Evolutionary conservation across 2,113 vertebrate genomes (phyloP).

Genomic region (Callaeas wilsoni): DNA sequence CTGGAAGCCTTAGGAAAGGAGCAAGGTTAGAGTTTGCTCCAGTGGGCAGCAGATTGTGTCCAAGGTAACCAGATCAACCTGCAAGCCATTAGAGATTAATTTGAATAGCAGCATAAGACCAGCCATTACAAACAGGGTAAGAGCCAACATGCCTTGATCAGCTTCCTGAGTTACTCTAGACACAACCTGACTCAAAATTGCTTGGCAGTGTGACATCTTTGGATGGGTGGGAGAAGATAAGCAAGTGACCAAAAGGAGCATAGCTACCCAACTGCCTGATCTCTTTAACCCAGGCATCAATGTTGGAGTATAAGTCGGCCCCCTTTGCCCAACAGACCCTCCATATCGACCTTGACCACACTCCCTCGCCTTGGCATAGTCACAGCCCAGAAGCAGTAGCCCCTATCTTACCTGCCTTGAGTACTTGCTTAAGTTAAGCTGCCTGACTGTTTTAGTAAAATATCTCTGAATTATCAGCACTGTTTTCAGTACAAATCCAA

Average conservation of each 20-base stretch:
- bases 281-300: background rate
- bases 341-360: background rate
- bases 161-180: background rate
- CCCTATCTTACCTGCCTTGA: background rate
- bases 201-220: fast-evolving
- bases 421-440: background rate
- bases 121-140: background rate
- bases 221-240: background rate
- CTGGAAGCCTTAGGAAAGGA: background rate
- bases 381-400: background rate
- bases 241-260: background rate
- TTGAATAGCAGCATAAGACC: background rate
- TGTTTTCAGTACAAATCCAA: background rate
- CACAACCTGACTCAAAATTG: background rate
- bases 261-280: no score
- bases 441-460: background rate
- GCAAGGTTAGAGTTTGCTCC: background rate
- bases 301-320: background rate
- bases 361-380: background rate
- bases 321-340: background rate
- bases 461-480: background rate
- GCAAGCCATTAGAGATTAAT: background rate
- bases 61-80: background rate
- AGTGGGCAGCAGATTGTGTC: background rate
- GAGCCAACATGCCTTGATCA: background rate